phyloP scores from a whole-genome alignment of 2,888 invertebrate species.

The Allophyes oxyacanthae region DNA sequence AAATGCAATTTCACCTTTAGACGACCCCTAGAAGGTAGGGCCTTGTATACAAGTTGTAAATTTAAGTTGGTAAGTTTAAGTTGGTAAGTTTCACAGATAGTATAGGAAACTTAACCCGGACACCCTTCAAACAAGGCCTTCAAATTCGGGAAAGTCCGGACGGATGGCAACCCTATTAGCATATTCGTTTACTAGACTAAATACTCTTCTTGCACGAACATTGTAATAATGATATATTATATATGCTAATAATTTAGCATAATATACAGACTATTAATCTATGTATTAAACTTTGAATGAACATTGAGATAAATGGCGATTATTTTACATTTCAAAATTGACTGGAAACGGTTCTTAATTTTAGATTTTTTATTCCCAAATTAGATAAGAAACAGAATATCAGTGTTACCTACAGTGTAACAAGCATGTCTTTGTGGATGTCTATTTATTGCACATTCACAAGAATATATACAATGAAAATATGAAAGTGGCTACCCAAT shows the following conservation, averaged over 20 bases:
- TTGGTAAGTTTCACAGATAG: too few species aligned
- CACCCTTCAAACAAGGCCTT: too few species aligned
- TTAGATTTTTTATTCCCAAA: neutral
- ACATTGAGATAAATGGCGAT: neutral
- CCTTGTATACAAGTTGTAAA: too few species aligned
- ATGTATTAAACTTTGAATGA: neutral
- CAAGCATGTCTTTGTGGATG: conserved; percentile 10
- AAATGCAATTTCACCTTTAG: too few species aligned
- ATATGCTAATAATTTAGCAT: neutral
- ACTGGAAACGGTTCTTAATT: neutral
- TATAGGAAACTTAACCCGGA: too few species aligned
- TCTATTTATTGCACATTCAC: conserved; percentile 23
- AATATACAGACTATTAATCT: neutral
- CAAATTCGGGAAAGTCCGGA: too few species aligned
- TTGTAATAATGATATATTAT: too few species aligned
- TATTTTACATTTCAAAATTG: neutral
- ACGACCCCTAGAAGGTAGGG: too few species aligned
- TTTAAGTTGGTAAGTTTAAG: too few species aligned
- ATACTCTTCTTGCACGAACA: conserved; percentile 9
- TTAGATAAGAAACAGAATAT: neutral
- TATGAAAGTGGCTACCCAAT: conserved; percentile 5
- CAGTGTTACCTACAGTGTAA: conserved; percentile 33
- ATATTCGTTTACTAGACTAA: conserved; percentile 2
- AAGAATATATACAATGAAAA: conserved; percentile 18
- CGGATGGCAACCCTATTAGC: too few species aligned